Base-by-base conservation (phyloP, 2,888 invertebrate genomes). In the Chloroclysta siterata region DNA sequence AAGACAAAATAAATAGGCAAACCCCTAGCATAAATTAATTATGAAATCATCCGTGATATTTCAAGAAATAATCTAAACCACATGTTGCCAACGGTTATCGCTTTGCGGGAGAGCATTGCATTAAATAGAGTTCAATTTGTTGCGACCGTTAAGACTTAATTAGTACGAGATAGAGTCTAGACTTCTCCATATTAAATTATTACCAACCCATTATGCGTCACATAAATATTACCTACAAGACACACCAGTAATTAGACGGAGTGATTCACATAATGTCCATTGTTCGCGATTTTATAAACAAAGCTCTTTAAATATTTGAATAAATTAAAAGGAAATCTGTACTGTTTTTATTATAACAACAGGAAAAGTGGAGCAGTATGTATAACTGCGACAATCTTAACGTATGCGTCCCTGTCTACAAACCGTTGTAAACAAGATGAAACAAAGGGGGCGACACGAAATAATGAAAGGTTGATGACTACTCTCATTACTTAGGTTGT, bases 81-180 rank as follows among this genome's bases (percentile, higher is more conserved):
- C 66, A 68, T 69, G 71, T 76, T 77, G 71, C 41, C 68, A 75
- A 80, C 76, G 73, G 77, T 73, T 81, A 79, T 80, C 75, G 79
- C 88, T 81, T 78, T 72, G 88, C 83, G 89, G 90, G 90, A 89
- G 89, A 87, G 79, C 80, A 76, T 69, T 78, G 77, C 73, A 80
- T 76, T 71, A 10, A 14, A 65, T 62, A 60, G 22, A 54, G 48
- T 68, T 63, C 52, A 63, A 36, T 58, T 64, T 59, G 68, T 66
- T 64, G 68, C 70, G 78, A 79, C 73, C 73, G 74, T 74, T 71
- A 70, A 36, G 67, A 69, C 71, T 75, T 56, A 56, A 58, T 53
- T 53, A 54, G 53, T 47, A 54, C 47, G 29, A 54, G 17, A 52
- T 58, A 65, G 53, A 65, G 65, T 54, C 58, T 61, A 65, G 57